Conservation (phyloP, 2,113 vertebrate genomes). For the Pristiophorus japonicus region DNA sequence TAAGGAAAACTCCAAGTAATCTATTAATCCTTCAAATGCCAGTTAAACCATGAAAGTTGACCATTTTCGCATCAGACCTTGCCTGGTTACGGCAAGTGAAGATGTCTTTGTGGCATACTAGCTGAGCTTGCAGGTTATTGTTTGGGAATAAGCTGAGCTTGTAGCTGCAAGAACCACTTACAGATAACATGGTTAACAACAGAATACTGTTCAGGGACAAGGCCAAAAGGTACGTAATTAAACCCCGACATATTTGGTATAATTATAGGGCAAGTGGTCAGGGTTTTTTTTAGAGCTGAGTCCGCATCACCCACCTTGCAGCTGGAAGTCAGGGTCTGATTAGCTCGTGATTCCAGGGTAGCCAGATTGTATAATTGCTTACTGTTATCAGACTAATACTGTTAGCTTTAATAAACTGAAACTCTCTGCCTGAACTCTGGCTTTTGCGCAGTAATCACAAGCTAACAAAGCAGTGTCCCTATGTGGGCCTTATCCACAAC, state of each 20-base stretch:
- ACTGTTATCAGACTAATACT: background rate
- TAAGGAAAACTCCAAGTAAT: background rate
- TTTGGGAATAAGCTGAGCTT: background rate
- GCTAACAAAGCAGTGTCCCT: background rate
- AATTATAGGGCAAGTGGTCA: background rate
- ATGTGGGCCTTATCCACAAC: background rate
- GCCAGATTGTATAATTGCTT: background rate
- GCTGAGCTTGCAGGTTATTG: background rate
- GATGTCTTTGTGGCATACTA: background rate
- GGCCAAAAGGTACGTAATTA: background rate
- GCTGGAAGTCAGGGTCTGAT: background rate
- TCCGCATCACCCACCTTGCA: too few species aligned
- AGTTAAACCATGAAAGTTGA: background rate
- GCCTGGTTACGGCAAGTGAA: background rate
- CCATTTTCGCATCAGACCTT: background rate
- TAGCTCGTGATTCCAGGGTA: too few species aligned
- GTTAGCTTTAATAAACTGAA: background rate
- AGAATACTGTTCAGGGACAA: background rate
- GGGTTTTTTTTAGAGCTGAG: background rate
- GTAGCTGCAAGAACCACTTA: background rate
- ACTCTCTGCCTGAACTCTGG: background rate
- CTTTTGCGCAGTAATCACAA: background rate
- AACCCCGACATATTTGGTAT: background rate
- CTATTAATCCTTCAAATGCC: background rate
- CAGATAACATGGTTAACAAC: background rate